Percentiles rank a stretch among this genome's conserved stretches.
Evolutionary conservation across 2,888 invertebrate species (phyloP).

Genomic region (Andrena minutula): DNA sequence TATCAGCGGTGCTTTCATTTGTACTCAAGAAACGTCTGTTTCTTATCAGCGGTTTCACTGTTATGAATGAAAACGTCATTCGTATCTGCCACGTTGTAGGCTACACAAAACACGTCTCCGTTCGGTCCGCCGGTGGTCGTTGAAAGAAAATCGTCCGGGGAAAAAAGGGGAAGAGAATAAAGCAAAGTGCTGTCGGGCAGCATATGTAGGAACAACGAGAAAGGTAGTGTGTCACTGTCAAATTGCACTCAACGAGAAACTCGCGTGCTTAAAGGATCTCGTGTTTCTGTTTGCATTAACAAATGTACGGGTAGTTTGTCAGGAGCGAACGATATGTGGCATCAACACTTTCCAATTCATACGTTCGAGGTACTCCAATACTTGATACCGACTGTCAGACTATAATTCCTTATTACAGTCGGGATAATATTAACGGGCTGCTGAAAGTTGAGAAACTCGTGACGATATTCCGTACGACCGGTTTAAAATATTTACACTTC

Average conservation of each 20-base stretch:
- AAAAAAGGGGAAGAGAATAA: background rate
- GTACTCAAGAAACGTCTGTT: conserved; percentile 40
- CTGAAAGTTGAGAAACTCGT: background rate
- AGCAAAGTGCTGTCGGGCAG: conserved; percentile 17
- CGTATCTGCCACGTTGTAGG: conserved; percentile 49
- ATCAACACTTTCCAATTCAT: too few relatives aligned
- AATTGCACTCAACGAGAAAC: conserved; percentile 38
- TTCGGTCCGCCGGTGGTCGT: conserved; percentile 1
- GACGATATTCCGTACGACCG: background rate
- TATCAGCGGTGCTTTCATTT: conserved; percentile 26
- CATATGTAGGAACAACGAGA: conserved; percentile 16
- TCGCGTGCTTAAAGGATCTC: conserved; percentile 38
- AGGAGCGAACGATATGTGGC: background rate
- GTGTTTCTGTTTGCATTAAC: conserved; percentile 23
- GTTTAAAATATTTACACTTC: background rate
- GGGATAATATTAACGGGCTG: too few relatives aligned
- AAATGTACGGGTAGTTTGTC: conserved; percentile 22
- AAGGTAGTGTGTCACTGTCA: conserved; percentile 62
- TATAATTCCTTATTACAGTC: too few relatives aligned
- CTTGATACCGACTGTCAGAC: too few relatives aligned
- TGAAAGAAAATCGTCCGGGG: conserved; percentile 53
- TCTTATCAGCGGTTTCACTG: conserved; percentile 48
- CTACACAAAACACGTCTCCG: conserved; percentile 7
- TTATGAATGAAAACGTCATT: conserved; percentile 52
- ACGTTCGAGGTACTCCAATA: too few relatives aligned